Evolutionary conservation across 2,888 invertebrate species (phyloP).

Genomic region (Lycia hirtaria): DNA sequence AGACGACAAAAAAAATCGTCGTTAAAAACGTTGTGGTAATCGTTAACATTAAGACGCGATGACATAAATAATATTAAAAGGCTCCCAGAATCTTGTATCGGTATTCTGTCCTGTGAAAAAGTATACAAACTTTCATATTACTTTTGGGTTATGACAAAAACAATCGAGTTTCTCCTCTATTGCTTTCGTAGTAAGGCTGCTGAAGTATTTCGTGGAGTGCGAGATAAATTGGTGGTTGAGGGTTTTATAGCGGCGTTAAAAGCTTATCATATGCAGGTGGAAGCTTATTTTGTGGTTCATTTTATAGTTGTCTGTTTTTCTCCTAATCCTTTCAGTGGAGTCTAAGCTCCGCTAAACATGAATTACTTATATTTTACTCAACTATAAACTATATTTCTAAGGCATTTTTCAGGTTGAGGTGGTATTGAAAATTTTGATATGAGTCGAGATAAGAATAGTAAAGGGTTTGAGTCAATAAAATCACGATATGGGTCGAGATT

Average conservation of each 20-base stretch:
- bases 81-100: constrained; percentile 60
- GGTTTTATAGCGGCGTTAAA: constrained; percentile 59
- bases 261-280: constrained; percentile 64
- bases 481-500: too few species aligned
- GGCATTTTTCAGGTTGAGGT: too few species aligned
- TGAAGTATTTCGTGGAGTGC: neutral
- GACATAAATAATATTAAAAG: constrained; percentile 78
- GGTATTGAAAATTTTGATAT: too few species aligned
- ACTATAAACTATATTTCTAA: too few species aligned
- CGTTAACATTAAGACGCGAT: constrained; percentile 64
- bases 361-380: neutral
- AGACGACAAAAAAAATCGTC: constrained; percentile 68
- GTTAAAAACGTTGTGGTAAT: constrained; percentile 57
- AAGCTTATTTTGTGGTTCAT: constrained; percentile 52
- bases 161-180: constrained; percentile 28
- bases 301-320: constrained; percentile 52
- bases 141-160: neutral
- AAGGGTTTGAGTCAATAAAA: too few species aligned
- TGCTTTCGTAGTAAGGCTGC: constrained; percentile 19
- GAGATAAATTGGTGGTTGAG: constrained; percentile 42
- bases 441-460: too few species aligned
- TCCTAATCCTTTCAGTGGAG: constrained; percentile 27
- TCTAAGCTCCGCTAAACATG: neutral
- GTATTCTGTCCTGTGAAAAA: constrained; percentile 33
- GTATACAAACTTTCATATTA: constrained; percentile 13